A percentile compares a stretch with the other conserved stretches of the same genome.
Evolutionary conservation across 2,888 invertebrate species (phyloP).

Genomic region (Cremastinae sp.): DNA sequence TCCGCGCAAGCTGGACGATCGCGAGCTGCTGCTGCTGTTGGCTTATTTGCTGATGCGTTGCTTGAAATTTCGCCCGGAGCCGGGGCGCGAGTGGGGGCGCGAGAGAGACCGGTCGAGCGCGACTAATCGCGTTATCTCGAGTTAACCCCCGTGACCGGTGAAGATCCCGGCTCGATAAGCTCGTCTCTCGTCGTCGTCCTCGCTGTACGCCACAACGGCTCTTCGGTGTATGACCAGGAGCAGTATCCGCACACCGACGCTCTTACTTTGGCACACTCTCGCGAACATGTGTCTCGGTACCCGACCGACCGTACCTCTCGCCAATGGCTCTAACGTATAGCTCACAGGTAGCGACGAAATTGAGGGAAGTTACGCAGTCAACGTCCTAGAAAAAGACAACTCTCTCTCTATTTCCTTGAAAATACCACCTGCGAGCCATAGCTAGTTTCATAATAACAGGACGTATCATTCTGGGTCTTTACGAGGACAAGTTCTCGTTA

Average conservation of each 20-base stretch:
- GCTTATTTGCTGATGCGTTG: conserved; percentile 52
- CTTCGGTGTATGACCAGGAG: conserved; percentile 46
- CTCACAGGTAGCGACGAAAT: conserved; percentile 40
- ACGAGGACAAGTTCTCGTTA: too few species aligned
- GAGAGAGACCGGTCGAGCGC: conserved; percentile 67
- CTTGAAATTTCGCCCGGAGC: conserved; percentile 60
- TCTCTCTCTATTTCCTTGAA: conserved; percentile 22
- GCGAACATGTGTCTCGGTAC: conserved; percentile 2
- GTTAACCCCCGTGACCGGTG: conserved; percentile 65
- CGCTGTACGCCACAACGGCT: conserved; percentile 38
- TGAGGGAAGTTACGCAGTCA: conserved; percentile 40
- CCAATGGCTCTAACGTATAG: too few species aligned
- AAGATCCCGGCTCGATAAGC: conserved; percentile 61
- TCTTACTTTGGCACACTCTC: too few species aligned
- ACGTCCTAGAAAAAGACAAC: conserved; percentile 39
- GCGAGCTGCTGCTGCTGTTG: conserved; percentile 47
- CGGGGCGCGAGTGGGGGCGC: conserved; percentile 57
- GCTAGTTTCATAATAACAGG: background rate
- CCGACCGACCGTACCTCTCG: too few species aligned
- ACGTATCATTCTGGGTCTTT: background rate
- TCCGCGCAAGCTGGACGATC: conserved; percentile 55
- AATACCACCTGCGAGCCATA: conserved; percentile 16
- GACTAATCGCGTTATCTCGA: conserved; percentile 70
- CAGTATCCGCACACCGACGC: conserved; percentile 15
- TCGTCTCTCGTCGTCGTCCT: conserved; percentile 53